Evolutionary conservation across 2,888 invertebrate genomes (phyloP).

Genomic region (Stictocephala bisonia): DNA sequence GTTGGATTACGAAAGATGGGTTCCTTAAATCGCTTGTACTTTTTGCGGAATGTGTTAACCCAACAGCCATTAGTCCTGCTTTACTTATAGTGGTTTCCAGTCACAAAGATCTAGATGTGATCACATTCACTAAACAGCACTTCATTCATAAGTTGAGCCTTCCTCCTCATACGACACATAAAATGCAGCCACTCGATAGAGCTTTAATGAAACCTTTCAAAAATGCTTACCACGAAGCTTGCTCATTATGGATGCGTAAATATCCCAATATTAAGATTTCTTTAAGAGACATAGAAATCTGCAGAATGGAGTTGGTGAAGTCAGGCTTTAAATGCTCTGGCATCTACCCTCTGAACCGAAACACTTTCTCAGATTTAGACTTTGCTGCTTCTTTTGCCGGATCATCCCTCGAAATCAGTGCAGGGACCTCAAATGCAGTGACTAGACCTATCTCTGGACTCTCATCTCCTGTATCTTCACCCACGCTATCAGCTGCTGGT

Average conservation of each 20-base stretch:
- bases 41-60: too few relatives aligned
- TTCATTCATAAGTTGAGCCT: slow-evolving; percentile 56
- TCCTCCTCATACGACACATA: too few relatives aligned
- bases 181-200: not conserved
- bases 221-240: not conserved
- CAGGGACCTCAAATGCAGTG: too few relatives aligned
- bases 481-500: not conserved
- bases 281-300: not conserved
- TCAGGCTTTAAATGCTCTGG: not conserved
- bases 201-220: not conserved
- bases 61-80: slow-evolving; percentile 51
- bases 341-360: not conserved
- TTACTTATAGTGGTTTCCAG: slow-evolving; percentile 56
- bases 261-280: not conserved
- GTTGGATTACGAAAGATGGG: too few relatives aligned
- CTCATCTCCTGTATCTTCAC: not conserved
- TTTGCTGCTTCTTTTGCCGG: not conserved
- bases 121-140: slow-evolving; percentile 52
- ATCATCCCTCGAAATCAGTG: too few relatives aligned
- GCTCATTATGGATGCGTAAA: not conserved
- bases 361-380: slow-evolving; percentile 22
- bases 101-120: slow-evolving; percentile 56
- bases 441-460: too few relatives aligned
- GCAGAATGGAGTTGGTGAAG: not conserved
- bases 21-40: too few relatives aligned